Percentiles rank a stretch among this genome's conserved stretches.
These are phyloP conservation scores for Atopsyche davidsoni DNA, from an alignment of 1,140 invertebrate genomes.

Conservation along the genomic window DNA sequence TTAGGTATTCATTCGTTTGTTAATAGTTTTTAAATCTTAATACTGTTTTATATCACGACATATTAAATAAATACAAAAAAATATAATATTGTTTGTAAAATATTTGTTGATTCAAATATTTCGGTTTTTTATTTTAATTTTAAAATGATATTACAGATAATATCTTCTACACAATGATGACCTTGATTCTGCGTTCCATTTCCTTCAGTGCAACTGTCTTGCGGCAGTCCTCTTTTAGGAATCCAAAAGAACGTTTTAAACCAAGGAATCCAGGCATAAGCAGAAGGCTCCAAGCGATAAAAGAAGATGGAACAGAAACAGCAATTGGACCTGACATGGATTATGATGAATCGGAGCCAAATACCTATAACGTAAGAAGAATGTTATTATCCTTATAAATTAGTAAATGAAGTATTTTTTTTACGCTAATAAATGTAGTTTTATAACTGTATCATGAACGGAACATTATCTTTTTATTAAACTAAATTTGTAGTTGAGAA, in stretches of 20 bases:
- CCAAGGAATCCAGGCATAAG: slow-evolving; percentile 7
- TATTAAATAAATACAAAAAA: too few relatives aligned
- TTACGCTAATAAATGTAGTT: not conserved
- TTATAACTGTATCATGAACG: not conserved
- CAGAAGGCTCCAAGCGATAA: slow-evolving; percentile 5
- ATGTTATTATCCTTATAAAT: not conserved
- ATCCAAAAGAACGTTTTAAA: too few relatives aligned
- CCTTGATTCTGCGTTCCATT: slow-evolving; percentile 3
- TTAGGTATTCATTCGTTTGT: too few relatives aligned
- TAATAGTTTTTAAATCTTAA: too few relatives aligned
- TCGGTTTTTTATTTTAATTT: too few relatives aligned
- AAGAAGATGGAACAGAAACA: slow-evolving; percentile 1
- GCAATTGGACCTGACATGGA: slow-evolving; percentile 10
- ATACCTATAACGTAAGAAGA: slow-evolving; percentile 10
- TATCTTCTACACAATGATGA: slow-evolving; percentile 8
- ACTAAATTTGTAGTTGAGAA: slow-evolving; percentile 26
- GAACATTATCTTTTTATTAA: not conserved
- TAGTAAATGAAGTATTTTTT: not conserved
- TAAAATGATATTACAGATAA: too few relatives aligned
- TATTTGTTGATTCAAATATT: too few relatives aligned
- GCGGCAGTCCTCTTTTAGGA: not conserved
- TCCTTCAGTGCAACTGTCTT: not conserved
- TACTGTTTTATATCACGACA: too few relatives aligned
- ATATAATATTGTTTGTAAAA: too few relatives aligned
- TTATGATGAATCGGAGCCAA: slow-evolving; percentile 6